These are phyloP conservation scores for Chrysemys picta DNA, from an alignment of 2,113 vertebrate genomes.

Conservation along the genomic window DNA sequence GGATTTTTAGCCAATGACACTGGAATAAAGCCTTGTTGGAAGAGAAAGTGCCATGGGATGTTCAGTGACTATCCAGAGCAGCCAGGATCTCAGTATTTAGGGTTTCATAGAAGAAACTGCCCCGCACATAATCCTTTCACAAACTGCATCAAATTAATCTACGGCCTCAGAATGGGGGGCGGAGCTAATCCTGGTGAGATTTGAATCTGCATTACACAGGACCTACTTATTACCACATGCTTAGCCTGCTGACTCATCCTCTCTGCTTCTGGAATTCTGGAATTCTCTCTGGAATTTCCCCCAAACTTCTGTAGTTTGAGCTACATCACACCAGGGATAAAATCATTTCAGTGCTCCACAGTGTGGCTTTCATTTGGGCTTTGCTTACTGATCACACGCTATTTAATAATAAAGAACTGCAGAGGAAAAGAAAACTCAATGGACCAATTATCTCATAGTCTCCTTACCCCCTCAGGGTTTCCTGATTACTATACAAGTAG, in stretches of 20 bases:
- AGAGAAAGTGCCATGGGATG: not conserved
- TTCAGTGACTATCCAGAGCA: not conserved
- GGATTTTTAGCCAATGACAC: not conserved
- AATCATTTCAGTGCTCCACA: not conserved
- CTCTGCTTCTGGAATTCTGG: not conserved
- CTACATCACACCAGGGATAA: not conserved
- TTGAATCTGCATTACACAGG: not conserved
- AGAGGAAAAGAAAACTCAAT: not conserved
- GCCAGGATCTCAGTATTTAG: not conserved
- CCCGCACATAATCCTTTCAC: not conserved
- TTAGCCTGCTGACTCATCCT: not conserved
- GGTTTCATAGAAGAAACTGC: not conserved
- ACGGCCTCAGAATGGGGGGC: not conserved
- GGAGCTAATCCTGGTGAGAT: not conserved
- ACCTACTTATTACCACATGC: not conserved
- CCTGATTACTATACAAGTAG: not conserved
- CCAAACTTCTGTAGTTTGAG: not conserved
- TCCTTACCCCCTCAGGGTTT: not conserved
- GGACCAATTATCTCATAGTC: not conserved
- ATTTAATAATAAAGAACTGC: not conserved
- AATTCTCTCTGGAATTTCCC: not conserved
- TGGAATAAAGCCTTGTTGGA: not conserved
- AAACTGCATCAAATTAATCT: not conserved
- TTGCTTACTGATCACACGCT: not conserved
- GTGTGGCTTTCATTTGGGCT: not conserved